Base-by-base conservation (phyloP, 1,140 invertebrate genomes). In the Lasioglossum albipes region DNA sequence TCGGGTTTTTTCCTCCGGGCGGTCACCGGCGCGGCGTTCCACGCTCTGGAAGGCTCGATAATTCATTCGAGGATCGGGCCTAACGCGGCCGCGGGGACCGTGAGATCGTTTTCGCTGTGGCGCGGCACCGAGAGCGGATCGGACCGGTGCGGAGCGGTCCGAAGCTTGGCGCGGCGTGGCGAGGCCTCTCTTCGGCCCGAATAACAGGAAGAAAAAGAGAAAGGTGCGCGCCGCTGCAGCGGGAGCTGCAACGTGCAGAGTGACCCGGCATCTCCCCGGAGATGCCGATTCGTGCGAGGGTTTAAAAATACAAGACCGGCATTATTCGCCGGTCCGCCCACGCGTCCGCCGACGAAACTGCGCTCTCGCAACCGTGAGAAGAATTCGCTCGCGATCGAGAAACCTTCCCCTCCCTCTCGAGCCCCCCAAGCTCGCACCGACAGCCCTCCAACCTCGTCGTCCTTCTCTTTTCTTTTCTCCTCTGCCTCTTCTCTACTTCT, bases 311-410 rank as follows among this genome's bases (percentile, higher is more conserved):
- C 81, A 88, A 89, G 77, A 81, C 84, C 74, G 71, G 83, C 83
- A 82, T 88, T 87, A 90, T 89, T 85, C 82, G 83, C 86, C 80
- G 87, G 84, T 89, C 87, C 88, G 88, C 89, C 89, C 87, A 89
- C 89, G 85, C 87, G 82, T 77, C 54, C 71, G 71, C 76, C 84
- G 76, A 82, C 82, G 75, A 84, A 86, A 84, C 76, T 79, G 57
- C 81, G 70, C 84, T 84, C 85, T 81, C 84, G 85, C 87, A 87
- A 87, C 87, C 88, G 89, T 89, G 87, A 89, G 88, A 89, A 87
- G 85, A 88, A 90, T 89, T 86, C 79, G 85, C 69, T 86, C 84
- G 85, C 84, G 81, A 86, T 86, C 84, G 84, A 83, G 70, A 86
- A 87, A 85, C 72, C 62, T 67, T 49, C 71, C 31, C 59, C 66